These are phyloP conservation scores for Catostomus latipinnis DNA, from an alignment of 2,797 vertebrate species.

Conservation along the genomic window DNA sequence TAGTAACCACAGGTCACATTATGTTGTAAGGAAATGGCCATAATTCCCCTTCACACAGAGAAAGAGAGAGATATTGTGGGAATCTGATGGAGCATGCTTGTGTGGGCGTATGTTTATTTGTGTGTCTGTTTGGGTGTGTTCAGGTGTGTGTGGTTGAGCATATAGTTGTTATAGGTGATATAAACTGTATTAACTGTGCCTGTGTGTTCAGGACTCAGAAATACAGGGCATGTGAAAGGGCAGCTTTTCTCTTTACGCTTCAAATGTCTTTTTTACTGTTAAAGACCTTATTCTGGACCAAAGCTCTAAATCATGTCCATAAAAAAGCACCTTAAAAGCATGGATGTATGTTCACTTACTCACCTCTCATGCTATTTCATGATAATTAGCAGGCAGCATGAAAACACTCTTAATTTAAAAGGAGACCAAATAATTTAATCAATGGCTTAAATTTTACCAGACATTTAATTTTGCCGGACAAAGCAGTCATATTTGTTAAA, in stretches of 20 bases:
- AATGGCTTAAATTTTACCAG: no score
- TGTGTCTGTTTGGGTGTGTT: constrained; percentile 41
- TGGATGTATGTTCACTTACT: constrained; percentile 33
- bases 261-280: constrained; percentile 84
- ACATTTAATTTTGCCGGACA: no score
- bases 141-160: constrained; percentile 45
- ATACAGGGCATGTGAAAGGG: constrained; percentile 75
- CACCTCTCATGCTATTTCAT: constrained; percentile 28
- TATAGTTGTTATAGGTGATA: constrained; percentile 66
- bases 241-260: constrained; percentile 73
- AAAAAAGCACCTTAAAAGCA: constrained; percentile 31
- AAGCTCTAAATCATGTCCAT: constrained; percentile 77
- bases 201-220: constrained; percentile 79
- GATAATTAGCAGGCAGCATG: constrained; percentile 28
- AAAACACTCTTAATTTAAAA: constrained; percentile 11
- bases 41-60: constrained; percentile 14
- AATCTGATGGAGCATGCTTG: constrained; percentile 26
- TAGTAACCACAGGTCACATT: constrained; percentile 55
- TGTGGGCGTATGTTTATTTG: constrained; percentile 15
- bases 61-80: not conserved
- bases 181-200: constrained; percentile 77
- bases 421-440: not conserved
- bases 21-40: constrained; percentile 45
- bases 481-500: no score
- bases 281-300: constrained; percentile 75